Evolutionary conservation across 2,888 invertebrate genomes (phyloP).

Genomic region (Ashinkailepas kermadecensis): DNA sequence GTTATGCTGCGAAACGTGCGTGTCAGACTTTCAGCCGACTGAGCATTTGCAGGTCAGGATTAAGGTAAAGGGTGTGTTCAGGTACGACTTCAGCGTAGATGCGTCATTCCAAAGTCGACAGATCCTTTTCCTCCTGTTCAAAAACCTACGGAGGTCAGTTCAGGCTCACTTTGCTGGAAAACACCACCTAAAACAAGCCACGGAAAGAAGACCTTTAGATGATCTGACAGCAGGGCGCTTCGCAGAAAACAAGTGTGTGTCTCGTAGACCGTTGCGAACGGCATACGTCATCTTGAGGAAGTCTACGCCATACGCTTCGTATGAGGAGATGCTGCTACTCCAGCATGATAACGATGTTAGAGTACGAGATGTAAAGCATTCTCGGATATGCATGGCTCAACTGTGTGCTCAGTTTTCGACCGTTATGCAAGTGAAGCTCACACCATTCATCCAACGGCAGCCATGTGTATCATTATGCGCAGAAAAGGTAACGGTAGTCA

Average conservation of each 20-base stretch:
- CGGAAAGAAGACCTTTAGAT: not conserved
- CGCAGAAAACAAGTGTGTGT: not conserved
- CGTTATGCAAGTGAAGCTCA: not conserved
- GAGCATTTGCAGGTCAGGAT: too few relatives aligned
- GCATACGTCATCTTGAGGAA: not conserved
- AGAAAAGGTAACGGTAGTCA: not conserved
- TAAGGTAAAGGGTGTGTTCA: too few relatives aligned
- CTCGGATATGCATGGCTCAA: not conserved
- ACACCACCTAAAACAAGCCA: too few relatives aligned
- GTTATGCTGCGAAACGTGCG: too few relatives aligned
- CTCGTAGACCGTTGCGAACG: not conserved
- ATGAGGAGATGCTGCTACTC: not conserved
- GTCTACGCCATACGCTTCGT: not conserved
- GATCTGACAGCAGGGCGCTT: not conserved
- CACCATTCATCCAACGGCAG: not conserved
- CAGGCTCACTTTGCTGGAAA: not conserved
- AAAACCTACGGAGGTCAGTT: not conserved
- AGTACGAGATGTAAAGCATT: not conserved
- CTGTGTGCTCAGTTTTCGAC: not conserved
- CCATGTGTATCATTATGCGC: not conserved
- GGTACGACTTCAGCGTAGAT: too few relatives aligned
- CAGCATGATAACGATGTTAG: not conserved
- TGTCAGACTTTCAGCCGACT: too few relatives aligned
- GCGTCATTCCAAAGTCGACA: too few relatives aligned
- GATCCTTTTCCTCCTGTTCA: not conserved